Percentiles rank a stretch among this genome's conserved stretches.
phyloP scores from a whole-genome alignment of 2,113 vertebrate genomes.

The Ophthalmotilapia sp. region DNA sequence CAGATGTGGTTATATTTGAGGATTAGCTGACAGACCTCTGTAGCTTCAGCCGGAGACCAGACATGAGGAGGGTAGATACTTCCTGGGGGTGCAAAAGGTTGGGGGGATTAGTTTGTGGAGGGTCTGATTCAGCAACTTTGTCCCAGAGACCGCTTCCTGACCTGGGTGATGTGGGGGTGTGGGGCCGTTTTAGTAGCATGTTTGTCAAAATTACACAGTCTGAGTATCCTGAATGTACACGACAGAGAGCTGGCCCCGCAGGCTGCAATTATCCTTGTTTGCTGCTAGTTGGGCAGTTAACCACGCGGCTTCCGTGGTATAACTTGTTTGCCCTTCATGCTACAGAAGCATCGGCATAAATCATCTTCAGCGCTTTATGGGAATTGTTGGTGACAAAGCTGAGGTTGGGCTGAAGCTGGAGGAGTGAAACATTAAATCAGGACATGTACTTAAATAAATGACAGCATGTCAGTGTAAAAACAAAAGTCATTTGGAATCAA shows the following conservation, averaged over 20 bases:
- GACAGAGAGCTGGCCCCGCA: neutral
- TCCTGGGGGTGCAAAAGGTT: neutral
- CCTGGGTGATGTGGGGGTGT: constrained; percentile 8
- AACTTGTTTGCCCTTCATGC: neutral
- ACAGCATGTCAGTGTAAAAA: neutral
- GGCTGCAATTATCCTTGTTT: constrained; percentile 13
- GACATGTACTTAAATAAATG: neutral
- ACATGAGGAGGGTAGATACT: neutral
- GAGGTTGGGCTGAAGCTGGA: neutral
- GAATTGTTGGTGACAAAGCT: neutral
- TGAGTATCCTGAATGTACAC: neutral
- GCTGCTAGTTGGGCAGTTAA: neutral
- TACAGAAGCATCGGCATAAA: neutral
- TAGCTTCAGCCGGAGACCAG: constrained; percentile 12
- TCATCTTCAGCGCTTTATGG: neutral
- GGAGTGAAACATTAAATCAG: neutral
- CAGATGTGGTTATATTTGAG: constrained; percentile 33
- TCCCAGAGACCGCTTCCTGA: constrained; percentile 52
- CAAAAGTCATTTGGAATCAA: neutral
- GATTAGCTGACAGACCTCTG: constrained; percentile 23
- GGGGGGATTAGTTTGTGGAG: neutral
- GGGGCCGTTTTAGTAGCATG: neutral
- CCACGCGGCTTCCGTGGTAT: no score
- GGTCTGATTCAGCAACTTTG: constrained; percentile 62
- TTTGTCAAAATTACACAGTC: neutral